These are phyloP conservation scores for Cosmorhoe ocellata DNA, from an alignment of 2,888 invertebrate genomes.

Conservation along the genomic window DNA sequence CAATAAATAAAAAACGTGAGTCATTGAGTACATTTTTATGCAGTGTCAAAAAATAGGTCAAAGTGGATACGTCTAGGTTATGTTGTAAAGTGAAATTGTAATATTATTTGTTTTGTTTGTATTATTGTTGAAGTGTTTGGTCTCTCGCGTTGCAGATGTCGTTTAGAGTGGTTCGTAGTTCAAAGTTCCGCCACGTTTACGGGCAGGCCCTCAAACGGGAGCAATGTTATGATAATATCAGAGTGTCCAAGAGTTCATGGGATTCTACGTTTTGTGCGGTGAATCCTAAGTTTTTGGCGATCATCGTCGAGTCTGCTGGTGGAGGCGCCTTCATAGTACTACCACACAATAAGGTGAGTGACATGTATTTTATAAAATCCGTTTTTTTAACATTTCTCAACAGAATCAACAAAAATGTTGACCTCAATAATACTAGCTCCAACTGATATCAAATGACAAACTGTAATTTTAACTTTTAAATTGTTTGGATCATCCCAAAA, in stretches of 20 bases:
- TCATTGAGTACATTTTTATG: conserved; percentile 52
- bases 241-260: conserved; percentile 98
- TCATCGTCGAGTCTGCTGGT: conserved; percentile 98
- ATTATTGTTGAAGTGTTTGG: conserved; percentile 62
- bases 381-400: background rate
- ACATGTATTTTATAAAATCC: conserved; percentile 28
- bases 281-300: conserved; percentile 98
- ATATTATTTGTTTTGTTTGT: conserved; percentile 57
- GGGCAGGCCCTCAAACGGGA: conserved; percentile 96
- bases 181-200: conserved; percentile 98
- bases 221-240: conserved; percentile 98
- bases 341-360: conserved; percentile 93
- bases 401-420: background rate
- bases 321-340: conserved; percentile 98
- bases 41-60: conserved; percentile 81
- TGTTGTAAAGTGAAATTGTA: conserved; percentile 68
- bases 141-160: conserved; percentile 89
- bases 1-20: conserved; percentile 71
- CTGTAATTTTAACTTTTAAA: too few species aligned
- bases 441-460: background rate
- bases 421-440: conserved; percentile 9
- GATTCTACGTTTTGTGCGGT: conserved; percentile 99
- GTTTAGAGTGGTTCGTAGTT: conserved; percentile 97
- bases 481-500: too few species aligned
- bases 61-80: conserved; percentile 70